Evolutionary conservation across 2,113 vertebrate species (phyloP).

Genomic region (Ovis aries): ARS-UI_Ramb_v3.0 NC_056057.1:30638501-30639000

Average conservation of each 20-base stretch:
- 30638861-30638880: neutral
- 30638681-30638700: neutral
- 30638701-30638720: neutral
- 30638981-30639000: neutral
- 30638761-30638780: neutral
- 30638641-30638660: neutral
- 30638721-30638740: neutral
- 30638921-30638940: neutral
- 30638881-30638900: neutral
- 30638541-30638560: neutral
- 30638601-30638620: neutral
- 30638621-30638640: neutral
- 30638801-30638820: neutral
- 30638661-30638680: neutral
- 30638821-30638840: neutral
- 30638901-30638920: neutral
- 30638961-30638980: conserved; percentile 11
- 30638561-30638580: neutral
- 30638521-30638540: neutral
- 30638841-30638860: neutral
- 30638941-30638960: conserved; percentile 9
- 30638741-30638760: neutral
- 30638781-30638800: conserved; percentile 36
- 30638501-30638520: neutral
- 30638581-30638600: neutral